Conservation (phyloP, 2,113 vertebrate genomes). For the Terrapene triunguis region DNA sequence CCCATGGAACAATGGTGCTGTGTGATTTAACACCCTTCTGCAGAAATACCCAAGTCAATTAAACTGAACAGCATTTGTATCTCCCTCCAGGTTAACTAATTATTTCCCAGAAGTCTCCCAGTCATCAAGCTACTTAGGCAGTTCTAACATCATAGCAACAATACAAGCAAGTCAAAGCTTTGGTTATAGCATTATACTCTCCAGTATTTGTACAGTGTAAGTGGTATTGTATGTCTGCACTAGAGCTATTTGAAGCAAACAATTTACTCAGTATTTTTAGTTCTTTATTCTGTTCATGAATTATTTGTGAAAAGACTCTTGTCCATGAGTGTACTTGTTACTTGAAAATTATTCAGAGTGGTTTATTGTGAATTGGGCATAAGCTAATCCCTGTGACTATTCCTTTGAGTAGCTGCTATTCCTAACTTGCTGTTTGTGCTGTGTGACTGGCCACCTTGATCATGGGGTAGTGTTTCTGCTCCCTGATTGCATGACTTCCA, state of each 20-base stretch:
- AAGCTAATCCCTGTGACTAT: background rate
- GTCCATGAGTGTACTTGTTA: conserved; percentile 25
- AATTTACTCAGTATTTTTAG: background rate
- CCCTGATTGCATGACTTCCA: background rate
- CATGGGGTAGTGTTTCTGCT: background rate
- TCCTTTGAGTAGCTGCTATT: background rate
- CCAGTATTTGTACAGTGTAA: background rate
- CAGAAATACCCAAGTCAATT: conserved; percentile 27
- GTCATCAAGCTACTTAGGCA: conserved; percentile 28
- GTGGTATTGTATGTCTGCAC: conserved; percentile 46
- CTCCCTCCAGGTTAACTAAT: conserved; percentile 45
- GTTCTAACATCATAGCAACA: conserved; percentile 2
- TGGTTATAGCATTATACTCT: conserved; percentile 36
- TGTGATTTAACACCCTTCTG: background rate
- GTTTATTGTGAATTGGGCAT: background rate
- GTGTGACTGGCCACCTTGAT: background rate
- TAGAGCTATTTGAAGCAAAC: conserved; percentile 34
- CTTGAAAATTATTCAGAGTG: conserved; percentile 3
- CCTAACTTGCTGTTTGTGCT: background rate
- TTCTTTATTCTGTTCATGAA: conserved; percentile 26
- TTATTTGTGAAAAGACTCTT: conserved; percentile 24
- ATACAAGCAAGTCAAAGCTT: conserved; percentile 33
- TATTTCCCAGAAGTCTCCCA: conserved; percentile 40
- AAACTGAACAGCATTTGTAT: conserved; percentile 41
- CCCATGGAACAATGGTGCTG: background rate